phyloP scores from a whole-genome alignment of 2,113 vertebrate species.

The Gymnocephalus cernua region DNA sequence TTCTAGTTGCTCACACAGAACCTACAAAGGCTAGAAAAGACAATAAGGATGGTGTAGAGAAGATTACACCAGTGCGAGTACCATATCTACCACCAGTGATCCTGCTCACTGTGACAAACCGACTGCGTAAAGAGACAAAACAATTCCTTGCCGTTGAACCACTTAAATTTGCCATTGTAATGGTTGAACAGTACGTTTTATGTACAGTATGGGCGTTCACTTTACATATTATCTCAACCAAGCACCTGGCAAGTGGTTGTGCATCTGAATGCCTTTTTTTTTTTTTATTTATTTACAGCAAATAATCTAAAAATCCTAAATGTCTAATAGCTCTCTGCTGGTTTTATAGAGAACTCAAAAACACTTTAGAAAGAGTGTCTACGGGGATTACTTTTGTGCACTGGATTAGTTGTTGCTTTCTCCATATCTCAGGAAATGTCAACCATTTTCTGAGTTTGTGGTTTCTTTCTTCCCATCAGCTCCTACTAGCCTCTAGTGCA shows the following conservation, averaged over 20 bases:
- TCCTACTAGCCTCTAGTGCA: constrained; percentile 92
- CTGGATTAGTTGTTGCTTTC: neutral
- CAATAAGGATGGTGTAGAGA: neutral
- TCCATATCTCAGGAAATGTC: neutral
- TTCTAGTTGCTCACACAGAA: neutral
- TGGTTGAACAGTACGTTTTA: neutral
- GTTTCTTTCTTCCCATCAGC: constrained; percentile 81
- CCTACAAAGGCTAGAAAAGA: neutral
- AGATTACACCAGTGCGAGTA: neutral
- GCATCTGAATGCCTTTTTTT: neutral
- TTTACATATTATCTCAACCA: neutral
- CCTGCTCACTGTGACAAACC: neutral
- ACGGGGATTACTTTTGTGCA: neutral
- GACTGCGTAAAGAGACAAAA: neutral
- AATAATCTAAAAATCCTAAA: neutral
- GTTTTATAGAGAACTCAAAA: neutral
- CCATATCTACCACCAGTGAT: neutral
- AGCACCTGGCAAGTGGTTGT: neutral
- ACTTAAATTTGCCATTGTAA: neutral
- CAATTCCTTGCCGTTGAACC: neutral
- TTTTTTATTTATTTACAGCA: neutral
- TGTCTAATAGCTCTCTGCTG: neutral
- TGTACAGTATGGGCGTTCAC: neutral
- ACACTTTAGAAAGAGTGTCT: neutral
- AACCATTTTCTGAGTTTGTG: constrained; percentile 17